Percentiles rank a stretch among this genome's conserved stretches.
These are phyloP conservation scores for Napeogenes sylphis DNA, from an alignment of 2,888 invertebrate species.

Conservation along the genomic window DNA sequence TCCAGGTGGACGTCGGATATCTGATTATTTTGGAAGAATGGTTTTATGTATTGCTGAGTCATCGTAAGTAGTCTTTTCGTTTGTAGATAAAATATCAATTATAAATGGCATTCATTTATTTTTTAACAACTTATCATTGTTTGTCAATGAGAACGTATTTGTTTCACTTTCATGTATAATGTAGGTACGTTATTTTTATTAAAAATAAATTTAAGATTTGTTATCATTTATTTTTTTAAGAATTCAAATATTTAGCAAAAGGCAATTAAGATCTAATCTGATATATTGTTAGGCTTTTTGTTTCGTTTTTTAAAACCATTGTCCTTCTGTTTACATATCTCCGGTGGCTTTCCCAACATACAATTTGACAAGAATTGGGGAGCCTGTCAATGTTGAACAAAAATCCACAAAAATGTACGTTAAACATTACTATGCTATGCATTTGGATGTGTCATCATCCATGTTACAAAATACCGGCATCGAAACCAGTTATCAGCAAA, in stretches of 20 bases:
- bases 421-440: slow-evolving; percentile 38
- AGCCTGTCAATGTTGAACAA: slow-evolving; percentile 28
- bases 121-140: too few relatives aligned
- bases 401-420: slow-evolving; percentile 36
- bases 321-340: slow-evolving; percentile 18
- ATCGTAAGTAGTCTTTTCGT: background rate
- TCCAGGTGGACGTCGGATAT: slow-evolving; percentile 20
- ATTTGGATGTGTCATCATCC: slow-evolving; percentile 35
- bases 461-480: slow-evolving; percentile 52
- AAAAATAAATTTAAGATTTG: too few relatives aligned
- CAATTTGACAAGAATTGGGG: slow-evolving; percentile 27
- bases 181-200: too few relatives aligned
- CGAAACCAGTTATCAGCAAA: slow-evolving; percentile 54
- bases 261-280: background rate
- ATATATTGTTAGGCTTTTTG: background rate
- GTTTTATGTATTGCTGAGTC: background rate
- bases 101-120: background rate
- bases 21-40: background rate
- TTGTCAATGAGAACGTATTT: too few relatives aligned
- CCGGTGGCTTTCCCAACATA: slow-evolving; percentile 17
- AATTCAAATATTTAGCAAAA: too few relatives aligned
- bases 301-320: slow-evolving; percentile 7
- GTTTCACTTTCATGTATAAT: too few relatives aligned
- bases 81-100: background rate
- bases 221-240: too few relatives aligned